phyloP scores from a whole-genome alignment of 2,888 invertebrate species.

The Thysanoteuthis rhombus region DNA sequence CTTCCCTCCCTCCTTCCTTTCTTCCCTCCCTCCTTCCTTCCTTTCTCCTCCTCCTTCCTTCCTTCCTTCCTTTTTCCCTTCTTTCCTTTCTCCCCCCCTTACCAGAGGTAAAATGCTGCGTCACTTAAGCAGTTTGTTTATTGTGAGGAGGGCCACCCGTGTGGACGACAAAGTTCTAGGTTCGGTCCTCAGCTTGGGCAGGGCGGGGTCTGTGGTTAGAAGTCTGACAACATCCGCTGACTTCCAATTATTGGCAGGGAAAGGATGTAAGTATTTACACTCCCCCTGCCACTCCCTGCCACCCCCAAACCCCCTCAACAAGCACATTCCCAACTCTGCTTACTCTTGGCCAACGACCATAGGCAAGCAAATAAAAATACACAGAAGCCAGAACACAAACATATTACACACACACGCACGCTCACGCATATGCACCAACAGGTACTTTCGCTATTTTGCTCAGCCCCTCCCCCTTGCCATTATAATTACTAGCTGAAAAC shows the following conservation, averaged over 20 bases:
- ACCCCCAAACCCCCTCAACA: neutral
- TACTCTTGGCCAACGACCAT: neutral
- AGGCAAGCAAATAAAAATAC: neutral
- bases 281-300: neutral
- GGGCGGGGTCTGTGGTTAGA: neutral
- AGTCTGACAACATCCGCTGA: conserved; percentile 12
- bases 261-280: neutral
- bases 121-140: neutral
- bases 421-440: too few relatives aligned
- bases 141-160: conserved; percentile 12
- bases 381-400: neutral
- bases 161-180: neutral
- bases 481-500: too few relatives aligned
- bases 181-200: neutral
- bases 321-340: neutral
- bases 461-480: too few relatives aligned
- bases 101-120: neutral
- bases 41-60: too few relatives aligned
- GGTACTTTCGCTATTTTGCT: too few relatives aligned
- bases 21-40: too few relatives aligned
- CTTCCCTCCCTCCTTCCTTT: too few relatives aligned
- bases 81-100: neutral
- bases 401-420: neutral
- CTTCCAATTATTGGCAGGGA: neutral
- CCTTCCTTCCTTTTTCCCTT: neutral